Base-by-base conservation (phyloP, 2,113 vertebrate species). In the Varanus komodoensis region DNA sequence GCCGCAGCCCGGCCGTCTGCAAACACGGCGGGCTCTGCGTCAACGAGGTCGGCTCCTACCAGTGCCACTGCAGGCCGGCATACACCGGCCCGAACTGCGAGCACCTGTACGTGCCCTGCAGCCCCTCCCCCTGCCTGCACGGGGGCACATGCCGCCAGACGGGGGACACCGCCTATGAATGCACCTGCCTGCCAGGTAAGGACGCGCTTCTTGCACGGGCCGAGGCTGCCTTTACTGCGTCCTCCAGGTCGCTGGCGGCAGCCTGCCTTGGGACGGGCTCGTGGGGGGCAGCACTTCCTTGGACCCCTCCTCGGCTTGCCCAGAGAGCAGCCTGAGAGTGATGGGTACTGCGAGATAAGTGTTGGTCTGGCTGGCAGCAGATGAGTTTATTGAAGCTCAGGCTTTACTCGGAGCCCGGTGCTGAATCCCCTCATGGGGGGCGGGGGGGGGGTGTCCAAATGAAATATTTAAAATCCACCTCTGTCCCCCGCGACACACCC, bases 131-230 rank as follows among this genome's bases (percentile, higher is more conserved):
- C 75, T 99, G 99, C 97, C 98, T 97, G 89, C 99, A 99, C 0
- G 99, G 99, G 34, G 99, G 99, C 44, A 99, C 99, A 81, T 99
- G 99, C 96, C 97, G 98, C 77, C 99, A 98, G 95, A 99, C 97
- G 0, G 98, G 99, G 1, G 98, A 99, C 78, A 98, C 98, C 87
- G 98, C 96, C 93, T 99, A 99, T 0, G 98, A 99, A 82, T 99
- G 99, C 88, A 97, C 98, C 77, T 99, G 99, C 89, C 98, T 99
- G 90, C 98, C 99, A 98, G 99, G 99, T 99, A 97, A 11, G 25
- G 81, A 34, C 44, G 29, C 69, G 19, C 25, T 25, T n/a, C 19
- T 57, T 17, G 29, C 21, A 5, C 2, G 15, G 61, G 17, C 17
- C 3, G 2, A 14, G 57, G 57, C 57, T 61, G 38, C 38, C 38